Percentiles rank a stretch among this genome's conserved stretches.
phyloP scores from a whole-genome alignment of 2,888 invertebrate genomes.

The Metopia argyrocephala region DNA sequence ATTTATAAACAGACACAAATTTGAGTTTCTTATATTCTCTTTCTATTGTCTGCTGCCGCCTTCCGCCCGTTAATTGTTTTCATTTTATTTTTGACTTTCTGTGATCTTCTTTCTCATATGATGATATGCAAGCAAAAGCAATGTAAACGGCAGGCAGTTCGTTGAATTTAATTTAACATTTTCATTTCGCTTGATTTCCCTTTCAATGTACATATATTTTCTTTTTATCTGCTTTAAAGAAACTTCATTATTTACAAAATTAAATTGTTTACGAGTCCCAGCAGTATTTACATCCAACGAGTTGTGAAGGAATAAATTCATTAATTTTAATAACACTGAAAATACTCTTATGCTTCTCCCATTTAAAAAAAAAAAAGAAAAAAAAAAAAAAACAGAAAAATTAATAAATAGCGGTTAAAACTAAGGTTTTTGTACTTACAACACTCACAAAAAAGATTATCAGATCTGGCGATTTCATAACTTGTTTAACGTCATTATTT shows the following conservation, averaged over 20 bases:
- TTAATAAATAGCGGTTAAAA: no score
- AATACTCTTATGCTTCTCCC: neutral
- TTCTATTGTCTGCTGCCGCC: neutral
- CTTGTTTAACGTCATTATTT: no score
- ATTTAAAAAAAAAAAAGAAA: no score
- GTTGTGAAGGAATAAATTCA: neutral
- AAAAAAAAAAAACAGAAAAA: no score
- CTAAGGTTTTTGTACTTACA: no score
- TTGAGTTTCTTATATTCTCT: neutral
- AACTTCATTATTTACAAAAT: constrained; percentile 21
- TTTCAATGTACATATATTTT: neutral
- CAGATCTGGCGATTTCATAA: no score
- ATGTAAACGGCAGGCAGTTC: neutral
- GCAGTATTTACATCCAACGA: no score
- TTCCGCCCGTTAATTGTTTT: no score
- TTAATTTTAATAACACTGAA: neutral
- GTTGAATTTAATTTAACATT: constrained; percentile 50
- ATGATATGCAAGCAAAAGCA: no score
- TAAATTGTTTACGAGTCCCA: constrained; percentile 13
- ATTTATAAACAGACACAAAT: no score
- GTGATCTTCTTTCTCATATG: neutral
- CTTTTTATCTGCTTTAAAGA: constrained; percentile 8
- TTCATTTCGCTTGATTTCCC: constrained; percentile 34
- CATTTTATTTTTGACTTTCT: neutral
- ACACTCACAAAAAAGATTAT: no score